These are phyloP conservation scores for Onychorhynchus coronatus DNA, from an alignment of 2,113 vertebrate species.

Conservation along the genomic window DNA sequence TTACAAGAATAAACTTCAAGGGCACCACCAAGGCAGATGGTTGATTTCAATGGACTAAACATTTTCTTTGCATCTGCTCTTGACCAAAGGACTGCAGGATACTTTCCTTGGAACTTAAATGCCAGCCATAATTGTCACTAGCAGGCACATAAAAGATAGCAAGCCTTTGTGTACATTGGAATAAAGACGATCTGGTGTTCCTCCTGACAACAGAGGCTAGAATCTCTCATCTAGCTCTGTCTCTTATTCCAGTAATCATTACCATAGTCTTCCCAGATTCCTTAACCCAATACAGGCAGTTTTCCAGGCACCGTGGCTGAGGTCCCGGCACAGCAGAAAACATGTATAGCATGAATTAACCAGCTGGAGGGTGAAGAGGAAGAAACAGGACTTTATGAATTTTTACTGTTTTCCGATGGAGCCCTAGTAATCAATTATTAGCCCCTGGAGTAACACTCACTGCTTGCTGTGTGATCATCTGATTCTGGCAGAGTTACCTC, in stretches of 20 bases:
- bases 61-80: neutral
- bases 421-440: constrained; percentile 9
- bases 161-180: neutral
- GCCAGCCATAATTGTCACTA: fast-evolving
- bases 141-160: neutral
- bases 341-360: neutral
- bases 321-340: neutral
- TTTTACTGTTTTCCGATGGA: neutral
- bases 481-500: constrained; percentile 9
- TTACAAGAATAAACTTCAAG: neutral
- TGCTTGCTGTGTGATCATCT: constrained; percentile 32
- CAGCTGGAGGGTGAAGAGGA: neutral
- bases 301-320: neutral
- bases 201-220: neutral
- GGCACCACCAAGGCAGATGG: neutral
- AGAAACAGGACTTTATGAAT: neutral
- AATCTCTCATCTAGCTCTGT: neutral
- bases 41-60: neutral
- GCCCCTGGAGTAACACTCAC: neutral
- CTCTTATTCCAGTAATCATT: neutral
- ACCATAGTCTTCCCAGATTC: neutral
- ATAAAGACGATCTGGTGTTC: neutral
- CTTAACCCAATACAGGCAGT: neutral
- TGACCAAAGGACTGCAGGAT: neutral
- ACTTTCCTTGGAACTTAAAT: neutral